phyloP scores from a whole-genome alignment of 2,888 invertebrate species.

The Drosophila mettleri region DNA sequence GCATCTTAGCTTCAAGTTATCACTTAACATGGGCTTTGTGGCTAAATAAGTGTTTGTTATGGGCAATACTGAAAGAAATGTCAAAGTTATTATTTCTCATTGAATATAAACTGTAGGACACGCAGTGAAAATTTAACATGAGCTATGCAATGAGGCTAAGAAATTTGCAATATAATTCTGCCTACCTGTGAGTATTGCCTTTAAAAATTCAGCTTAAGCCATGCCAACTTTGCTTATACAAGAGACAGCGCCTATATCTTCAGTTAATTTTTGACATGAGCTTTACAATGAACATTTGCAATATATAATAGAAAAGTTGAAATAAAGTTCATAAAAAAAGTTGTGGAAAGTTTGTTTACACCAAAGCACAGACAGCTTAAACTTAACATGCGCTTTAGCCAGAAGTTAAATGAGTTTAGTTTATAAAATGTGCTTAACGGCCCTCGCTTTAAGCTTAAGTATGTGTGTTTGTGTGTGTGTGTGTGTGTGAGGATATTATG shows the following conservation, averaged over 20 bases:
- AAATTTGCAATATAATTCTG: not conserved
- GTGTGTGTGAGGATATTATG: constrained; percentile 35
- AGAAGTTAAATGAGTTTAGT: not conserved
- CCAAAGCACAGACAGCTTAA: not conserved
- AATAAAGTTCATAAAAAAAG: not conserved
- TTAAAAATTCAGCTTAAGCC: too few relatives aligned
- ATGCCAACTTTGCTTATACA: not conserved
- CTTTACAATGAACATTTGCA: not conserved
- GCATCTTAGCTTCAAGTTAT: too few relatives aligned
- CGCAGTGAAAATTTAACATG: not conserved
- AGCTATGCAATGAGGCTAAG: not conserved
- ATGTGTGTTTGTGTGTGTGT: constrained; percentile 24
- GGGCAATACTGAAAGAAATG: too few relatives aligned
- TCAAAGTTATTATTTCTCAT: not conserved
- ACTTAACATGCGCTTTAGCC: not conserved
- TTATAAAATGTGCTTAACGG: not conserved
- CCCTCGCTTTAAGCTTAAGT: constrained; percentile 29
- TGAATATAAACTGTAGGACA: not conserved
- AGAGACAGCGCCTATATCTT: not conserved
- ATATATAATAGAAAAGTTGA: not conserved
- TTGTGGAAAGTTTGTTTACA: not conserved
- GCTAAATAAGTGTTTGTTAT: not conserved
- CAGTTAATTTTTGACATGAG: not conserved
- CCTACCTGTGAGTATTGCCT: too few relatives aligned
- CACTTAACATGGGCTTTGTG: not conserved